Percentiles rank a stretch among this genome's conserved stretches.
Conservation (phyloP, 2,113 vertebrate species). For the Argyrosomus japonicus region DNA sequence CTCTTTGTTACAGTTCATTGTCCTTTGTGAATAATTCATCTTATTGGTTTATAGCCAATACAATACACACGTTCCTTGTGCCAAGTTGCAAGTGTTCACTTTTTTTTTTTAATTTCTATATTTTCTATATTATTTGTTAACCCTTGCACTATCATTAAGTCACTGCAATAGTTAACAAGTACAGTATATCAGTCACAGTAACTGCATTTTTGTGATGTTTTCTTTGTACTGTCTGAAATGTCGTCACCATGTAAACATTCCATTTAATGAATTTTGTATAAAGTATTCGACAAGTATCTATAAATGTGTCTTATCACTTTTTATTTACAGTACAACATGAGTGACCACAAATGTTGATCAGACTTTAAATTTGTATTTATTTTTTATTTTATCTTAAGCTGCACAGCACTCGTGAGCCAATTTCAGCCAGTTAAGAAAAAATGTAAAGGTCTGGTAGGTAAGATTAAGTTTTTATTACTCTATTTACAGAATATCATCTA, state of each 20-base stretch:
- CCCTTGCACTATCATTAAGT: constrained; percentile 60
- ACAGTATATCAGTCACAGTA: constrained; percentile 59
- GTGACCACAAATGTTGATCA: neutral
- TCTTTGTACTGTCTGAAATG: constrained; percentile 73
- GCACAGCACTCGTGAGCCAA: neutral
- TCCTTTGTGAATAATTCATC: constrained; percentile 41
- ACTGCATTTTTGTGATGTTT: constrained; percentile 67
- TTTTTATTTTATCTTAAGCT: neutral
- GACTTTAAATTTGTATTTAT: neutral
- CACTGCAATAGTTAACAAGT: constrained; percentile 67
- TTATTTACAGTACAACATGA: neutral
- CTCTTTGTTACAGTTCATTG: constrained; percentile 47
- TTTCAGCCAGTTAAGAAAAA: neutral
- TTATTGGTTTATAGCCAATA: constrained; percentile 48
- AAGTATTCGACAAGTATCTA: constrained; percentile 71
- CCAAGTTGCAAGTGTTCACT: constrained; percentile 78
- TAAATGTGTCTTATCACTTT: constrained; percentile 5
- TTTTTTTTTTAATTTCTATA: constrained; percentile 33
- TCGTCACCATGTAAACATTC: constrained; percentile 72
- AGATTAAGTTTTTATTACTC: too few relatives aligned
- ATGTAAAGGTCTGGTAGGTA: too few relatives aligned
- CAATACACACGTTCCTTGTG: constrained; percentile 75
- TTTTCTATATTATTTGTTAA: constrained; percentile 59
- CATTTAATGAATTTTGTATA: constrained; percentile 78
- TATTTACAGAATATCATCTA: too few relatives aligned